Base-by-base conservation (phyloP, 2,113 vertebrate genomes). In the Camelus dromedarius region DNA sequence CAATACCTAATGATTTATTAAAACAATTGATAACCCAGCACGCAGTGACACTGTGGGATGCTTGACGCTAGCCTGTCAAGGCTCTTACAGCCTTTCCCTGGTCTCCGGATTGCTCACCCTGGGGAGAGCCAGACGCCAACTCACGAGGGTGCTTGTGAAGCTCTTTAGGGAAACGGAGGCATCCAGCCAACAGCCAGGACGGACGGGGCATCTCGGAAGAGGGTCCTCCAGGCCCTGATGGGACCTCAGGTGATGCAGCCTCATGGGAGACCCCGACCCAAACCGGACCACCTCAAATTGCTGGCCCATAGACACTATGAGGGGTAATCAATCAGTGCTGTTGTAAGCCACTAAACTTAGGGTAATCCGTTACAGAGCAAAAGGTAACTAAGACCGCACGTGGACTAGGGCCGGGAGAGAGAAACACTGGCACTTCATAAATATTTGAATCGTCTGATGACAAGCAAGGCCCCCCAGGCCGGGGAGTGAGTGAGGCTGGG, bases 381-480 rank as follows among this genome's bases (percentile, higher is more conserved):
- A 1, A 84, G 19, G n/a, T 26, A 48, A 22, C 16, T 46, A 26
- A 48, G 35, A 26, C 0, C 32, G 2, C 7, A 16, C 1, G 11
- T n/a, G 20, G 19, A 46, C 32, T 11, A 38, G 22, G n/a, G 26
- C 24, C 20, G 12, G 26, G 28, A 0, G 22, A 88, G 30, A 60
- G 64, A 70, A 50, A 28, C 26, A 84, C 12, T 5, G 2, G 50
- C 24, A 67, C 19, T 58, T 42, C 9, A 64, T 6, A 42, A 28
- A 73, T 19, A 81, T 19, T 4, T 32, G 8, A 88, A 46, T 32
- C 52, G 77, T 35, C 6, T 26, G 2, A 48, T 35, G n/a, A 38
- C 2, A 77, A 48, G 19, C 3, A 32, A 80, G 28, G 42, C 22
- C 67, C 12, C 6, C 42, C 24, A 38, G 54, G 46, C 38, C 6